Conservation (phyloP, 2,113 vertebrate species). For the Kobus ellipsiprymnus region DNA sequence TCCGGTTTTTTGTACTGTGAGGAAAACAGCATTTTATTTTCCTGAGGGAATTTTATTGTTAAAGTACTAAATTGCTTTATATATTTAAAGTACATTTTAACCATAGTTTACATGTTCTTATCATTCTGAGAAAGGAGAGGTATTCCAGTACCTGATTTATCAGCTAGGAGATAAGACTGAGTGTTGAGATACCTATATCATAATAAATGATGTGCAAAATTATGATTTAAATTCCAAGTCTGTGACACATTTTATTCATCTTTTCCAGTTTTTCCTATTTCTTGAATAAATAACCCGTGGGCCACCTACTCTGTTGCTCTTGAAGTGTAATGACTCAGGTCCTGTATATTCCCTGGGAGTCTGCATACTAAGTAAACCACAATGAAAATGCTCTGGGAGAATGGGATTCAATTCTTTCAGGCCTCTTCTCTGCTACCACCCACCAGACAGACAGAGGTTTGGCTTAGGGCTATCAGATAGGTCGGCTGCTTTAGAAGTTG, state of each 20-base stretch:
- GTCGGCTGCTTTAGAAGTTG: background rate
- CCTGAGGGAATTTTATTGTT: background rate
- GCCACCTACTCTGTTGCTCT: background rate
- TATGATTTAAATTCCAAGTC: background rate
- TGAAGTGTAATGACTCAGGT: background rate
- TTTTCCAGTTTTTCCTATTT: background rate
- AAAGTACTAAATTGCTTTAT: background rate
- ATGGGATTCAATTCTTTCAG: background rate
- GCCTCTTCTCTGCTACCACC: background rate
- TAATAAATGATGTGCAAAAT: background rate
- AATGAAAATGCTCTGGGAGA: background rate
- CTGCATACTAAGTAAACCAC: background rate
- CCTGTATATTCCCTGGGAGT: background rate
- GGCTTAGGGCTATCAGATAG: background rate
- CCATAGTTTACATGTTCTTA: background rate
- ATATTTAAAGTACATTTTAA: background rate
- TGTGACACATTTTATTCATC: background rate
- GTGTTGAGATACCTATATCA: background rate
- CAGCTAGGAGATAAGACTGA: background rate
- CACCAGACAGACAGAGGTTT: background rate
- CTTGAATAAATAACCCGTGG: background rate
- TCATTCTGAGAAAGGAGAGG: background rate
- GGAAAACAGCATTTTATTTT: background rate
- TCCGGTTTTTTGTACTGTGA: background rate
- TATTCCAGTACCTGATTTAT: background rate